Conservation (phyloP, 53 echinoderm and acorn worm species). For the Apostichopus leukothele region DNA sequence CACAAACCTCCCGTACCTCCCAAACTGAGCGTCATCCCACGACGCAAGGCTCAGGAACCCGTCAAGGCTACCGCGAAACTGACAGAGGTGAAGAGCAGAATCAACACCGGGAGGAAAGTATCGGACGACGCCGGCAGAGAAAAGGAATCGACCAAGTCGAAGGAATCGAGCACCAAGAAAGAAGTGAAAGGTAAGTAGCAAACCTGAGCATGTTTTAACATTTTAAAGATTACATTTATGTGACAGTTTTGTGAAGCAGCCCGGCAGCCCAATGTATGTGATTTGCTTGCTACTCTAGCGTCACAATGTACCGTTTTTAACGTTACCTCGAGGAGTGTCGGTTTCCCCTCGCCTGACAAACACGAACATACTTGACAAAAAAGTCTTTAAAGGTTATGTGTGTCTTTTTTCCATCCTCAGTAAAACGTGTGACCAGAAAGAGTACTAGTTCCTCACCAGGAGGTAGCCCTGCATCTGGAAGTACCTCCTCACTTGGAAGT, state of each 20-base stretch:
- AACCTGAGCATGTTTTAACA: too few relatives aligned
- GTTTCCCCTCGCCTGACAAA: too few relatives aligned
- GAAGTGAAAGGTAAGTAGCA: constrained; percentile 29
- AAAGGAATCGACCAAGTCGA: not conserved
- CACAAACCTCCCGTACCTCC: constrained; percentile 51
- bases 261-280: too few relatives aligned
- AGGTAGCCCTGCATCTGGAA: too few relatives aligned
- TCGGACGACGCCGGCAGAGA: not conserved
- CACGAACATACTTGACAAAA: too few relatives aligned
- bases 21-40: constrained; percentile 61
- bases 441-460: constrained; percentile 8
- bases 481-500: not conserved
- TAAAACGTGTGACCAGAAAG: constrained; percentile 26
- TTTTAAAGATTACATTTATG: too few relatives aligned
- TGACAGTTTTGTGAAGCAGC: too few relatives aligned
- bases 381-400: not conserved
- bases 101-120: constrained; percentile 76
- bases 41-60: constrained; percentile 57
- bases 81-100: constrained; percentile 76
- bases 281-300: too few relatives aligned
- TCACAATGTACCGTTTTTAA: too few relatives aligned
- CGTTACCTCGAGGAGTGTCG: too few relatives aligned
- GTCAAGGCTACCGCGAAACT: constrained; percentile 51
- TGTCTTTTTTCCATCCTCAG: constrained; percentile 2
- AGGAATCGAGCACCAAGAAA: not conserved